These are phyloP conservation scores for Zootermopsis nevadensis DNA, from an alignment of 2,888 invertebrate species.

Conservation along the genomic window DNA sequence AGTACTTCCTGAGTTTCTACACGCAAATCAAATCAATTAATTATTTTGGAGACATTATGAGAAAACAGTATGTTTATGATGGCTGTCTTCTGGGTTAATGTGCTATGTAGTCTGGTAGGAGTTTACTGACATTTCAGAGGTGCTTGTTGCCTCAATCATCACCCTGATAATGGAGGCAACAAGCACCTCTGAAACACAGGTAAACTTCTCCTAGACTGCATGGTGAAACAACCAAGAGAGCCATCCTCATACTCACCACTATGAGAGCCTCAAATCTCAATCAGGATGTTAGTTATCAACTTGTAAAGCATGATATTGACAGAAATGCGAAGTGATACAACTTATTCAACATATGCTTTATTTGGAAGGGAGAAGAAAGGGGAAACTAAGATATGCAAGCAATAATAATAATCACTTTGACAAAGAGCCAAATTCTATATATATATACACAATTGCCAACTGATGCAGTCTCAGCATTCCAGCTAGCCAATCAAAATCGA, in stretches of 20 bases:
- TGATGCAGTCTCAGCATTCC: constrained; percentile 39
- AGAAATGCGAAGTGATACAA: not conserved
- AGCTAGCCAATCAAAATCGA: constrained; percentile 41
- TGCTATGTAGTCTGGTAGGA: too few species aligned
- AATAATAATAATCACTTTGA: constrained; percentile 24
- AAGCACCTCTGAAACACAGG: too few species aligned
- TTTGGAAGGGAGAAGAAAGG: constrained; percentile 6
- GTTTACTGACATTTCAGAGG: too few species aligned
- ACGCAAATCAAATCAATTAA: not conserved
- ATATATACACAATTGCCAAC: constrained; percentile 18
- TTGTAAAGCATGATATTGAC: not conserved
- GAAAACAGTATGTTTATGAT: not conserved
- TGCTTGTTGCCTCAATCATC: too few species aligned
- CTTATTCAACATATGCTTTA: not conserved
- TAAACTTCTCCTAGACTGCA: too few species aligned
- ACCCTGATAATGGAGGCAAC: too few species aligned
- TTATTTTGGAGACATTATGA: not conserved
- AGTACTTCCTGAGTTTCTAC: not conserved
- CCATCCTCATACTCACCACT: too few species aligned
- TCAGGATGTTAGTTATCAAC: not conserved
- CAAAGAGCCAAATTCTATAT: constrained; percentile 35
- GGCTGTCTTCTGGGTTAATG: too few species aligned
- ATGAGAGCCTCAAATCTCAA: too few species aligned
- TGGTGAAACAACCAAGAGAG: too few species aligned
- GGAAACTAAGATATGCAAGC: constrained; percentile 35